Conservation (phyloP, 92 coral and sea anemone genomes). For the Muricea muricata region DNA sequence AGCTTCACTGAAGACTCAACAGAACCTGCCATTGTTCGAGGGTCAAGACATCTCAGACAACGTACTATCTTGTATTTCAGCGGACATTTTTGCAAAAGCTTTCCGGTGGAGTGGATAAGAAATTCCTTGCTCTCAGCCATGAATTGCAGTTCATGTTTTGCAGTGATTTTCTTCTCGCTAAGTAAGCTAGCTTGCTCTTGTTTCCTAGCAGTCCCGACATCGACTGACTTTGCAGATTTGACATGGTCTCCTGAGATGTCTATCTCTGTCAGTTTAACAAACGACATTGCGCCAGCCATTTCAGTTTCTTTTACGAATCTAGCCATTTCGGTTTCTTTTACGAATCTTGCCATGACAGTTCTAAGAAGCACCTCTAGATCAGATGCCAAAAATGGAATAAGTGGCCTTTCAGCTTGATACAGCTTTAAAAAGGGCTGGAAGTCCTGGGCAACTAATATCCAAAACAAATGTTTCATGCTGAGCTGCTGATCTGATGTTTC, state of each 20-base stretch:
- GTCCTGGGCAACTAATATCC: constrained; percentile 74
- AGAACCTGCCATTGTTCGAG: constrained; percentile 66
- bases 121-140: background rate
- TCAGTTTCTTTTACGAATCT: background rate
- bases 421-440: constrained; percentile 68
- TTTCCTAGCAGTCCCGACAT: background rate
- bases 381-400: constrained; percentile 69
- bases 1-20: constrained; percentile 54
- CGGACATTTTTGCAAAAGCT: constrained; percentile 73
- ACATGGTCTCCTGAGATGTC: constrained; percentile 31
- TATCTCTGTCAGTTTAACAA: constrained; percentile 56
- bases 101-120: too few relatives aligned
- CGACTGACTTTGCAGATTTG: background rate
- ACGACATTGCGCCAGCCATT: constrained; percentile 53
- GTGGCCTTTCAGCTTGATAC: constrained; percentile 62
- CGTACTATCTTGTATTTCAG: constrained; percentile 69
- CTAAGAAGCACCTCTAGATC: constrained; percentile 65
- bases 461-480: constrained; percentile 73
- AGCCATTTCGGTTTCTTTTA: constrained; percentile 44
- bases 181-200: background rate
- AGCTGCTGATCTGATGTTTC: constrained; percentile 64
- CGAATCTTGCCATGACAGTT: constrained; percentile 65
- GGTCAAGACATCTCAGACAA: constrained; percentile 65
- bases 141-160: too few relatives aligned
- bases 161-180: too few relatives aligned